Evolutionary conservation across 2,797 vertebrate species (phyloP).

Genomic region (Sus cebifrons): DNA sequence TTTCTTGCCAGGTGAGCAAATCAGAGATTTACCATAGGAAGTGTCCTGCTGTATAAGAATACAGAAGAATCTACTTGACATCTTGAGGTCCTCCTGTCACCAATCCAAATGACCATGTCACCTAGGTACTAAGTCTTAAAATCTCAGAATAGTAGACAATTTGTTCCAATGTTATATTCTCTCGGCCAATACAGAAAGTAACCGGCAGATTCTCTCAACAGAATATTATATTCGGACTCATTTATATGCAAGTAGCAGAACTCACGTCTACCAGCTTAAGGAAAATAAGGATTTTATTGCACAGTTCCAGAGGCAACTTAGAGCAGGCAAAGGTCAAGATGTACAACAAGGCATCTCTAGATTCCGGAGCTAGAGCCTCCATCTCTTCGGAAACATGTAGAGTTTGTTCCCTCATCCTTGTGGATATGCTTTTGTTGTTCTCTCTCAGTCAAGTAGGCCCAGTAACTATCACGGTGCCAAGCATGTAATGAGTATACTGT

Average conservation of each 20-base stretch:
- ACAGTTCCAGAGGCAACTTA: constrained; percentile 22
- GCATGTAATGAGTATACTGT: not conserved
- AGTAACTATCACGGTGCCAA: not conserved
- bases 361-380: not conserved
- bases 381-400: not conserved
- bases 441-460: not conserved
- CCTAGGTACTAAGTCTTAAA: constrained; percentile 62
- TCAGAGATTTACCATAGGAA: constrained; percentile 51
- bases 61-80: constrained; percentile 48
- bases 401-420: not conserved
- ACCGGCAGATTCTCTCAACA: constrained; percentile 45
- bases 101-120: constrained; percentile 53
- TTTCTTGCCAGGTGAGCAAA: constrained; percentile 40
- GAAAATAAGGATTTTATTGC: constrained; percentile 44
- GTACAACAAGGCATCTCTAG: not conserved
- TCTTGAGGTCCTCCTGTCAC: constrained; percentile 11
- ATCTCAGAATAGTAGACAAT: constrained; percentile 25
- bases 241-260: constrained; percentile 63
- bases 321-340: not conserved
- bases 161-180: constrained; percentile 41
- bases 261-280: constrained; percentile 59
- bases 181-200: constrained; percentile 41
- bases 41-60: constrained; percentile 60
- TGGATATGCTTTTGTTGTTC: not conserved
- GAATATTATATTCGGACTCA: constrained; percentile 40